Base-by-base conservation (phyloP, 2,113 vertebrate species). In the Strix uralensis region DNA sequence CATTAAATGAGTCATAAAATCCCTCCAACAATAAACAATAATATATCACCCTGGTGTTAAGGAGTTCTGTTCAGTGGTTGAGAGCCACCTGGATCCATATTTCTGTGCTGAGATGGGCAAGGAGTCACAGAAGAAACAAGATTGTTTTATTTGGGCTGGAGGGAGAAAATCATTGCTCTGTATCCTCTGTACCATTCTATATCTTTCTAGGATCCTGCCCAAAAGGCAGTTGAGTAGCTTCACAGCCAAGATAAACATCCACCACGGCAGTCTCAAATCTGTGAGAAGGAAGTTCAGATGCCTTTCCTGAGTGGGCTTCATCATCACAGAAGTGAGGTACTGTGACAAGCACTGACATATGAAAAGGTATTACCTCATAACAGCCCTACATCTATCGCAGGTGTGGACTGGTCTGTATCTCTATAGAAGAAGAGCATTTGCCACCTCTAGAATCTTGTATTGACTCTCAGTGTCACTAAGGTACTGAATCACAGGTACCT, bases 261-360 rank as follows among this genome's bases (percentile, higher is more conserved):
- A 44, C 15, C n/a, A 29, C 4, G 18, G 8, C 18, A 94, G 17
- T 10, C 44, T 89, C 0, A 0, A 58, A 12, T 34, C 59, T 58
- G 16, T 29, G 13, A 54, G 44, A 58, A 42, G 44, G 30, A 67
- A 44, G 6, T 4, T 65, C 51, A 49, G 65, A 65, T 57, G 58
- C 11, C n/a, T 29, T 25, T 86, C 14, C 30, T 78, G 30, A 30
- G 16, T 23, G 16, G 29, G 47, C 10, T 85, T 63, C 59, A 38
- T 32, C 44, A 16, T 18, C 47, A n/a, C 14, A 49, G 47, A 49
- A 44, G 5, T 54, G 38, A 86, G 30, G 26, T 72, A 17, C 13
- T 19, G 13, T 40, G 58, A 19, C 1, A 1, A 57, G 5, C 46
- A 14, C 15, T 29, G 42, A 15, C 3, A 5, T 36, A 8, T 34